phyloP scores from a whole-genome alignment of 2,113 vertebrate genomes.

The Arizona elegans region DNA sequence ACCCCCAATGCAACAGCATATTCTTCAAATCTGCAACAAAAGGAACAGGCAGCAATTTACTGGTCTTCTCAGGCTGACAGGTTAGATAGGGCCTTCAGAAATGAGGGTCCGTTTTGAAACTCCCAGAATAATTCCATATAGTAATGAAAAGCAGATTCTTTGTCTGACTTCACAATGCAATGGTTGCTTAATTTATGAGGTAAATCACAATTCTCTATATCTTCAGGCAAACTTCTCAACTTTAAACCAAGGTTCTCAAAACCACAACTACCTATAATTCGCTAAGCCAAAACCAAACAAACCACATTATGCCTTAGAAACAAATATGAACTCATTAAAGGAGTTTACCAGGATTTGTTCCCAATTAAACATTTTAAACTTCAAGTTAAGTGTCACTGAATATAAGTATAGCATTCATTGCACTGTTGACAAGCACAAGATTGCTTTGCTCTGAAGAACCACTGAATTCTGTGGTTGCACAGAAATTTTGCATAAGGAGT shows the following conservation, averaged over 20 bases:
- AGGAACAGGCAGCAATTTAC: not conserved
- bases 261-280: not conserved
- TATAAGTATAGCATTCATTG: not conserved
- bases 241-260: not conserved
- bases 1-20: not conserved
- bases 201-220: not conserved
- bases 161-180: not conserved
- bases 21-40: not conserved
- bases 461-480: not conserved
- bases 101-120: not conserved
- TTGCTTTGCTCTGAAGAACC: not conserved
- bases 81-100: not conserved
- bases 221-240: not conserved
- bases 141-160: not conserved
- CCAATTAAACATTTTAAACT: not conserved
- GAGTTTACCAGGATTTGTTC: not conserved
- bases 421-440: not conserved
- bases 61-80: not conserved
- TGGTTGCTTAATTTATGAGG: not conserved
- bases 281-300: not conserved
- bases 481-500: not conserved
- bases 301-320: not conserved
- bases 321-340: not conserved
- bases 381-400: not conserved
- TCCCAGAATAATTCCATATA: not conserved